phyloP scores from a whole-genome alignment of 2,888 invertebrate species.

The Dascillus cervinus region DNA sequence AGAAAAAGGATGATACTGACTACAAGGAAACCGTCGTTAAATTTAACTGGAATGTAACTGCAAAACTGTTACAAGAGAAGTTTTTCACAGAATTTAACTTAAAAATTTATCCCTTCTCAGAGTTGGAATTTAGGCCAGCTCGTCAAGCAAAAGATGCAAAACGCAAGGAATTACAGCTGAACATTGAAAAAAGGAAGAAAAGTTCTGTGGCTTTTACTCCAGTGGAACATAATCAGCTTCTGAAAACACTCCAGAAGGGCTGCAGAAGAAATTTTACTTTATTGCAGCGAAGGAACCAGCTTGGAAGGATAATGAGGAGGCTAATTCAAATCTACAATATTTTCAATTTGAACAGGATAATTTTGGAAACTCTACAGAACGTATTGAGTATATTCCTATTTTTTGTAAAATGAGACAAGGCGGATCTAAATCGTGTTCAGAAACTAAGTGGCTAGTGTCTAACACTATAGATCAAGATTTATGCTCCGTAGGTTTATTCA shows the following conservation, averaged over 20 bases:
- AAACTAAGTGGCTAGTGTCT: conserved; percentile 19
- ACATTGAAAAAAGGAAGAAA: conserved; percentile 12
- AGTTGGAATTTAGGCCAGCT: conserved; percentile 8
- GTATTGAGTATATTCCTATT: conserved; percentile 18
- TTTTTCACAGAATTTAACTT: conserved; percentile 9
- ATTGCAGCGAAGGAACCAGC: conserved; percentile 13
- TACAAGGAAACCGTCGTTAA: conserved; percentile 18
- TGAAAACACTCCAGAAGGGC: conserved; percentile 9
- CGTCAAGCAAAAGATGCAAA: conserved; percentile 11
- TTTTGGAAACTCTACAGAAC: conserved; percentile 9
- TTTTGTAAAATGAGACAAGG: conserved; percentile 18
- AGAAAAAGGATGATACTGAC: conserved; percentile 13
- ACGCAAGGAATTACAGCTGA: conserved; percentile 7
- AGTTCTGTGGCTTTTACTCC: conserved; percentile 12
- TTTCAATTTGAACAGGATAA: too few species aligned
- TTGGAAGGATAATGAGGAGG: too few species aligned
- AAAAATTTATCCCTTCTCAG: conserved; percentile 10
- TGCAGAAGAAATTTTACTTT: conserved; percentile 12
- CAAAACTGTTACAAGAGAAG: conserved; percentile 12
- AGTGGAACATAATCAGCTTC: conserved; percentile 4
- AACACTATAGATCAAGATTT: conserved; percentile 15
- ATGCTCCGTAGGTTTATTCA: too few species aligned
- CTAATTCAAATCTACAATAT: too few species aligned
- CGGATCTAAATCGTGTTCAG: too few species aligned
- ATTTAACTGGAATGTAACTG: conserved; percentile 14